Evolutionary conservation across 2,797 vertebrate genomes (phyloP).

Genomic region (Neomorphus geoffroyi): DNA sequence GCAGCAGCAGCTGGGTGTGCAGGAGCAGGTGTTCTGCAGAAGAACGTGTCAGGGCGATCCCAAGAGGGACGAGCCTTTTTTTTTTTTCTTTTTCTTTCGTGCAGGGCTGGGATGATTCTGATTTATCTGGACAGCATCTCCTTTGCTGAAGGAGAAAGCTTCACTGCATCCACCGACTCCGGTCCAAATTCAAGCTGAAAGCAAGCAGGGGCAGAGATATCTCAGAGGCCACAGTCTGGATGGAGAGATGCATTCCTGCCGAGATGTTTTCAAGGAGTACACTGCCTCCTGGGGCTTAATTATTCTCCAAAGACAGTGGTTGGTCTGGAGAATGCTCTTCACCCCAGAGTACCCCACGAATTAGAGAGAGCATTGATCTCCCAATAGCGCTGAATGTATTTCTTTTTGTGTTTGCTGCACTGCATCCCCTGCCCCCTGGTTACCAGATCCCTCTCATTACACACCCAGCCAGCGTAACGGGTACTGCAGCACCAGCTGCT

Average conservation of each 20-base stretch:
- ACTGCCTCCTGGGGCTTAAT: neutral
- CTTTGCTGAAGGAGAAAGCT: neutral
- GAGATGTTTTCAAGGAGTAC: neutral
- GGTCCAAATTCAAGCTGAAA: neutral
- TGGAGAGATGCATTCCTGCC: neutral
- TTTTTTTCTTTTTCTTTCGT: neutral
- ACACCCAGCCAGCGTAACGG: neutral
- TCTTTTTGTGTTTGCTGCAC: neutral
- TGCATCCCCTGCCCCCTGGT: accelerated
- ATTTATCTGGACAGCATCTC: neutral
- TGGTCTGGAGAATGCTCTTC: neutral
- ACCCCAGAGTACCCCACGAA: accelerated
- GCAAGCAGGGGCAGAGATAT: neutral
- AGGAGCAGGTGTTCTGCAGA: conserved; percentile 26
- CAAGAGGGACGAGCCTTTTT: neutral
- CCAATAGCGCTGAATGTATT: neutral
- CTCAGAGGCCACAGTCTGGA: neutral
- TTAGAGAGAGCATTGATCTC: neutral
- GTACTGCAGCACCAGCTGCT: neutral
- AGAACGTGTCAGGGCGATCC: neutral
- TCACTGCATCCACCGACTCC: accelerated
- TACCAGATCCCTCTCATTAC: neutral
- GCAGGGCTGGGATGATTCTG: neutral
- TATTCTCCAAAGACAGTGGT: neutral
- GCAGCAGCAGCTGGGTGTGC: neutral